Evolutionary conservation across 1,140 invertebrate species (phyloP), one percentile per base, ranked within the genome.

Genomic region (Leptinotarsa undecemlineata): DNA sequence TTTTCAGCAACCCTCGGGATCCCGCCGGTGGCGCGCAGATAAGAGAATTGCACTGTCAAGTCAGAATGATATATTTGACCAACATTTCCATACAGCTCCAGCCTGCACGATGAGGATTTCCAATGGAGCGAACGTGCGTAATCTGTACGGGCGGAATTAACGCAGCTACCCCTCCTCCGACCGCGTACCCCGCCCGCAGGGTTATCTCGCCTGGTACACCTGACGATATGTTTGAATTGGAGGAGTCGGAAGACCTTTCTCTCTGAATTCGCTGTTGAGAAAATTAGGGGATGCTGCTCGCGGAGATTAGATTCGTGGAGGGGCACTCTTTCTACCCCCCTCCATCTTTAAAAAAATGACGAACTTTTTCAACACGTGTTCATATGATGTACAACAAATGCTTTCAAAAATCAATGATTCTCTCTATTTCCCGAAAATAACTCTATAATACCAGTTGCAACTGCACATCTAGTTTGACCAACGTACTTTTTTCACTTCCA

Each of bases 31-130:
- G 84, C 87, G 84, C 86, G 86, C 86, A 91, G 91, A 93, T 92
- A 92, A 92, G 91, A 92, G 91, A 93, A 93, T 93, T 92, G 91
- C 90, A 91, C 91, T 92, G 91, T 92, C 91, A 92, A 90, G 89
- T 90, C 89, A 86, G 91, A 91, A 92, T 93, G 91, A 92, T 92
- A 92, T 93, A 93, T 93, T 92, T 92, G 91, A 91, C 90, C 91
- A 92, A 91, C 90, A 92, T 92, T 92, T 92, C 90, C 91, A 92
- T 92, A 91, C 88, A 88, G 74, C 79, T 69, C 76, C 74, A 63
- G 79, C 80, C 77, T 77, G 82, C 81, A 77, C 77, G 82, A 81
- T 79, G 81, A 83, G 81, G 82, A 83, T 84, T 85, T 82, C 84
- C 84, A 85, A 85, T 85, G 84, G 83, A 85, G 82, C 84, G 84